phyloP scores from a whole-genome alignment of 2,888 invertebrate genomes.

The Caenorhabditis becei region DNA sequence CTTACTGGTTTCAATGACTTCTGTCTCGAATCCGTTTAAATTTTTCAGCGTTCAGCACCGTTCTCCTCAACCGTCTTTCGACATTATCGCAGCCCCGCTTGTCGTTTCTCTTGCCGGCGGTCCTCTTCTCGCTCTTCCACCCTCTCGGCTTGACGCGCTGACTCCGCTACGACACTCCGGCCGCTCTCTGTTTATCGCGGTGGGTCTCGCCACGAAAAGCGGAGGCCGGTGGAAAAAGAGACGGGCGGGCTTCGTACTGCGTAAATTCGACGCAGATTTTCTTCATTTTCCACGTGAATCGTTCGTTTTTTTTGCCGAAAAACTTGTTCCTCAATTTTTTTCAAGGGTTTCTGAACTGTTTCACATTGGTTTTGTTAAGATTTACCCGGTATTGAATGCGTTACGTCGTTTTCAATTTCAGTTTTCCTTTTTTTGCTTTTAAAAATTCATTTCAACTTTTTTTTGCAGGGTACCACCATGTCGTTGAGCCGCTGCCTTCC shows the following conservation, averaged over 20 bases:
- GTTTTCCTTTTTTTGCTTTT: background rate
- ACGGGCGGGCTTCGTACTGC: constrained; percentile 60
- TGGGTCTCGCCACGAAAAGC: constrained; percentile 48
- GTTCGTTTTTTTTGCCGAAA: constrained; percentile 5
- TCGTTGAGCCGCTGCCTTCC: constrained; percentile 74
- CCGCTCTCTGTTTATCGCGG: constrained; percentile 7
- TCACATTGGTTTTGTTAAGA: background rate
- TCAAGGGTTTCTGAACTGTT: background rate
- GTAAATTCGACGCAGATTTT: constrained; percentile 19
- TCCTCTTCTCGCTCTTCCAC: background rate
- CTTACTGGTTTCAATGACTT: no score
- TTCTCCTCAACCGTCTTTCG: background rate
- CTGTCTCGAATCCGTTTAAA: no score
- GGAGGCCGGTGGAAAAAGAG: constrained; percentile 2
- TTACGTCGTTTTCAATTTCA: background rate
- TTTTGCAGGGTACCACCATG: constrained; percentile 67
- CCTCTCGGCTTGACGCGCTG: background rate
- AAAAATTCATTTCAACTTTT: background rate
- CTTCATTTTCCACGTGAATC: background rate
- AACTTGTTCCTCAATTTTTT: background rate
- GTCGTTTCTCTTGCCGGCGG: background rate
- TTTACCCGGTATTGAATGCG: background rate
- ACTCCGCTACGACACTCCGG: constrained; percentile 51
- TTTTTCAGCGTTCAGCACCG: no score
- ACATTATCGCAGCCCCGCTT: no score